A percentile compares a stretch with the other conserved stretches of the same genome.
Evolutionary conservation across 1,140 invertebrate species (phyloP).

Genomic region (Drosophila bocqueti): DNA sequence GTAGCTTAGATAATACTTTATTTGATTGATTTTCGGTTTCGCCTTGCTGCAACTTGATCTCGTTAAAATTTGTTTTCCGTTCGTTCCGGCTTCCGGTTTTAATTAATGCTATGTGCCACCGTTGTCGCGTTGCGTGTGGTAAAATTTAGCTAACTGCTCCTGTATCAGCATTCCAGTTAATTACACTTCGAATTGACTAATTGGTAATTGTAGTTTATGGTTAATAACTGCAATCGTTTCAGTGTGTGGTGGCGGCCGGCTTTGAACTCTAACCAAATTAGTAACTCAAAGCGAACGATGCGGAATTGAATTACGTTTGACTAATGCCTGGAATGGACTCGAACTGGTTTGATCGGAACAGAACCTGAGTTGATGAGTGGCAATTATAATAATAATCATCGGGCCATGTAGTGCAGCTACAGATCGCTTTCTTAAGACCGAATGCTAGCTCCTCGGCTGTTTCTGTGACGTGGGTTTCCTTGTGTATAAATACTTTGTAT

Average conservation of each 20-base stretch:
- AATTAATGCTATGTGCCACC: slow-evolving; percentile 63
- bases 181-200: slow-evolving; percentile 80
- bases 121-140: slow-evolving; percentile 43
- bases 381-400: slow-evolving; percentile 15
- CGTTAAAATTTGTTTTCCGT: slow-evolving; percentile 57
- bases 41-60: slow-evolving; percentile 55
- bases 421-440: background rate
- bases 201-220: slow-evolving; percentile 72
- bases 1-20: slow-evolving; percentile 83
- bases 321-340: slow-evolving; percentile 26
- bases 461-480: slow-evolving; percentile 41
- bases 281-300: slow-evolving; percentile 27
- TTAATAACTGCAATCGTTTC: slow-evolving; percentile 65
- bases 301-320: slow-evolving; percentile 42
- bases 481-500: slow-evolving; percentile 64
- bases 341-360: slow-evolving; percentile 31
- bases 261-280: slow-evolving; percentile 34
- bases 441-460: slow-evolving; percentile 15
- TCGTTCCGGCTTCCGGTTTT: slow-evolving; percentile 24
- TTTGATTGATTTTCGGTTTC: slow-evolving; percentile 84
- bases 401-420: slow-evolving; percentile 24
- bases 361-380: slow-evolving; percentile 34
- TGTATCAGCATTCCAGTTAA: slow-evolving; percentile 62
- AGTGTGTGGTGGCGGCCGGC: slow-evolving; percentile 37
- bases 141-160: slow-evolving; percentile 73